phyloP scores from a whole-genome alignment of 2,888 invertebrate species.

The Metacarcinus magister region DNA sequence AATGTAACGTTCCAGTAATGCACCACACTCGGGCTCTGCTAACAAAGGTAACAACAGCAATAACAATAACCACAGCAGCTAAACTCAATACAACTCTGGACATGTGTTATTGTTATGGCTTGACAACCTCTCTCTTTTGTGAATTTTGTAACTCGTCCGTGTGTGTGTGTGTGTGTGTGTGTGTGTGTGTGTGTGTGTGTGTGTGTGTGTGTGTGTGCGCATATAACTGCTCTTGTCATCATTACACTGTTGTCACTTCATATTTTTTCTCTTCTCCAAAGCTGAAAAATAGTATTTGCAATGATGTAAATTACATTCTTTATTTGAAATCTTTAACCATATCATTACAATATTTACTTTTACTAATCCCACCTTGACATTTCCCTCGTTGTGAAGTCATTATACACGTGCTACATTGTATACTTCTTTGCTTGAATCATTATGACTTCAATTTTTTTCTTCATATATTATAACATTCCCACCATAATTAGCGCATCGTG shows the following conservation, averaged over 20 bases:
- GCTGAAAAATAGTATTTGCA: not conserved
- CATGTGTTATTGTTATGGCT: not conserved
- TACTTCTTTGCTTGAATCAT: not conserved
- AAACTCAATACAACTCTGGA: not conserved
- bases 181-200: not conserved
- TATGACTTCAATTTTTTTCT: not conserved
- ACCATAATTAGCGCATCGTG: not conserved
- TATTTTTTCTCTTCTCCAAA: not conserved
- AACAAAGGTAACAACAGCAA: slow-evolving; percentile 1
- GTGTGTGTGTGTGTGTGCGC: not conserved
- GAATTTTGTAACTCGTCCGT: not conserved
- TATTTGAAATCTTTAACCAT: not conserved
- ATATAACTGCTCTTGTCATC: not conserved
- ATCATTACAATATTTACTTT: not conserved
- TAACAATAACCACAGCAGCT: slow-evolving; percentile 11
- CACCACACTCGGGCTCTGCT: not conserved
- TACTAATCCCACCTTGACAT: not conserved
- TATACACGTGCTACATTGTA: not conserved
- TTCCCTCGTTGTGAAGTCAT: not conserved
- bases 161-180: slow-evolving; percentile 12
- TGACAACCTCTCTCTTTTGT: not conserved
- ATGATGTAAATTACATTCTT: not conserved
- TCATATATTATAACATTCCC: not conserved
- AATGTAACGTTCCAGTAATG: not conserved
- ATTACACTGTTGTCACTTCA: not conserved